These are phyloP conservation scores for Momotus momota DNA, from an alignment of 2,797 vertebrate genomes.

Conservation along the genomic window DNA sequence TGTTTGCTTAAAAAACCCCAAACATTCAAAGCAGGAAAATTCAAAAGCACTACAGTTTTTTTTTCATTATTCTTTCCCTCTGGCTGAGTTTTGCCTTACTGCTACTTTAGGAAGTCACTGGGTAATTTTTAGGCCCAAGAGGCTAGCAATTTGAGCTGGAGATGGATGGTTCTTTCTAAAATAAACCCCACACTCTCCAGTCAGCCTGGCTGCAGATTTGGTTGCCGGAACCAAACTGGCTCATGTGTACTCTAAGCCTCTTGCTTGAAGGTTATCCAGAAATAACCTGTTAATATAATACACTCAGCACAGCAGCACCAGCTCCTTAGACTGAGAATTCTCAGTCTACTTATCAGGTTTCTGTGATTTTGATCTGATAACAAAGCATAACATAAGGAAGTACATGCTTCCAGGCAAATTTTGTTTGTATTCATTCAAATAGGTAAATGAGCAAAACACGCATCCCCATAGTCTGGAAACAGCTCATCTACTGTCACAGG, in stretches of 20 bases:
- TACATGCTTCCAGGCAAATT: not conserved
- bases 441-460: not conserved
- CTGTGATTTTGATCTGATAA: not conserved
- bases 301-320: not conserved
- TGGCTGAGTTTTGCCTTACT: not conserved
- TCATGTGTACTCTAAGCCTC: not conserved
- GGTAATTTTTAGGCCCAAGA: not conserved
- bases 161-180: not conserved
- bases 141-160: not conserved
- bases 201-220: not conserved
- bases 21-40: not conserved
- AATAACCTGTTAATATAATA: not conserved
- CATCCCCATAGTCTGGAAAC: not conserved
- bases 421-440: not conserved
- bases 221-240: not conserved
- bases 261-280: not conserved
- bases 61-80: not conserved
- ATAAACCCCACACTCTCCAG: not conserved
- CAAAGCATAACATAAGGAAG: not conserved
- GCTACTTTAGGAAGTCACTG: not conserved
- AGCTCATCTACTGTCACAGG: not conserved
- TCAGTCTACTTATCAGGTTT: not conserved
- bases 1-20: not conserved
- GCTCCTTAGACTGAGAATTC: not conserved
- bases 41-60: not conserved